phyloP scores from a whole-genome alignment of 2,113 vertebrate genomes.

The Struthio camelus region DNA sequence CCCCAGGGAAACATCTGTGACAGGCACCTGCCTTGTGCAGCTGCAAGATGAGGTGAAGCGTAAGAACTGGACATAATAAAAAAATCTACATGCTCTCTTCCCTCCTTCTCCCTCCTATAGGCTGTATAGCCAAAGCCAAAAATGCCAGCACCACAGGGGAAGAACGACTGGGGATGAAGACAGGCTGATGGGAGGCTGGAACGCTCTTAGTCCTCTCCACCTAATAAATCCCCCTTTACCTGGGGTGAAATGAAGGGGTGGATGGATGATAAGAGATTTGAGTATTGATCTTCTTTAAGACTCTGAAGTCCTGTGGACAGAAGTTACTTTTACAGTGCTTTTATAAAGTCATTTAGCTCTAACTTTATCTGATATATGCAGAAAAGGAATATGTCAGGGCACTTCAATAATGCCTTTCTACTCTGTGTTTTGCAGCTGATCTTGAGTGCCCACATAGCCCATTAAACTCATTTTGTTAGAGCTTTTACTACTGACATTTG shows the following conservation, averaged over 20 bases:
- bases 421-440: neutral
- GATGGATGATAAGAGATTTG: neutral
- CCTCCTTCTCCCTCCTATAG: neutral
- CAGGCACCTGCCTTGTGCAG: neutral
- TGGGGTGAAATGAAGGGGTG: neutral
- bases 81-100: neutral
- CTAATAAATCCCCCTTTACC: neutral
- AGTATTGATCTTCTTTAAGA: neutral
- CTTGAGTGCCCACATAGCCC: neutral
- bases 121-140: neutral
- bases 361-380: neutral
- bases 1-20: neutral
- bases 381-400: neutral
- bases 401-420: conserved; percentile 23
- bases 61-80: neutral
- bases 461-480: conserved; percentile 26
- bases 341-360: neutral
- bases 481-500: conserved; percentile 19
- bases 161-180: neutral
- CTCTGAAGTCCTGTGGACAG: neutral
- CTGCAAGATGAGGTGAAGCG: neutral
- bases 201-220: neutral
- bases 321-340: neutral
- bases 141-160: neutral
- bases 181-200: neutral